phyloP scores from a whole-genome alignment of 2,888 invertebrate genomes.

The Aphelenchoides bicaudatus region DNA sequence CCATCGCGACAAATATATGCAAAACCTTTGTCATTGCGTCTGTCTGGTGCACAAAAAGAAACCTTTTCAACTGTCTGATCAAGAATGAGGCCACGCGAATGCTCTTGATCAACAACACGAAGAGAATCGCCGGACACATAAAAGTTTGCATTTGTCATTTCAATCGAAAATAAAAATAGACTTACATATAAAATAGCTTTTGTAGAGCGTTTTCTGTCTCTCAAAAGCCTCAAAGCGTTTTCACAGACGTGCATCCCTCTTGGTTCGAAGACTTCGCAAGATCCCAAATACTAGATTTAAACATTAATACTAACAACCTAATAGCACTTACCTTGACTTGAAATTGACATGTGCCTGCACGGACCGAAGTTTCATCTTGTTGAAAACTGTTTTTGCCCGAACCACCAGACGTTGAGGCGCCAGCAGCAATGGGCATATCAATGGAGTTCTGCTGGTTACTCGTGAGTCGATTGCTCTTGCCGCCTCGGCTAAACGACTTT shows the following conservation, averaged over 20 bases:
- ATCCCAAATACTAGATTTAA: slow-evolving; percentile 78
- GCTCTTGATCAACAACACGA: slow-evolving; percentile 95
- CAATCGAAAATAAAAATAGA: background rate
- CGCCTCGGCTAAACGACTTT: slow-evolving; percentile 80
- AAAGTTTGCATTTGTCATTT: slow-evolving; percentile 61
- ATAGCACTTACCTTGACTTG: slow-evolving; percentile 76
- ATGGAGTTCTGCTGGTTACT: slow-evolving; percentile 12
- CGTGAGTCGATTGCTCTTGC: slow-evolving; percentile 20
- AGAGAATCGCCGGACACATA: slow-evolving; percentile 75
- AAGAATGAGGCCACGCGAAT: slow-evolving; percentile 82
- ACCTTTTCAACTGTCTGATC: slow-evolving; percentile 99
- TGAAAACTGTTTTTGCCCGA: slow-evolving; percentile 38
- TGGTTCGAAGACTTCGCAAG: slow-evolving; percentile 97
- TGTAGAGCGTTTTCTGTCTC: slow-evolving; percentile 67
- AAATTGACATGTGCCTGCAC: slow-evolving; percentile 92
- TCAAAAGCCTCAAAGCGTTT: slow-evolving; percentile 90
- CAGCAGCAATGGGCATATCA: slow-evolving; percentile 70
- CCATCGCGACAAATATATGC: slow-evolving; percentile 99
- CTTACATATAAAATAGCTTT: background rate
- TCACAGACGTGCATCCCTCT: slow-evolving; percentile 99
- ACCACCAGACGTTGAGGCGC: background rate
- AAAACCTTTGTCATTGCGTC: slow-evolving; percentile 93
- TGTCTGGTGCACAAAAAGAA: slow-evolving; percentile 98
- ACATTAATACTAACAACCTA: slow-evolving; percentile 1
- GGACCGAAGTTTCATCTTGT: slow-evolving; percentile 87